Evolutionary conservation across 2,888 invertebrate species (phyloP), one percentile per base, ranked within the genome.

Genomic region (Prosopocoilus inquinatus): DNA sequence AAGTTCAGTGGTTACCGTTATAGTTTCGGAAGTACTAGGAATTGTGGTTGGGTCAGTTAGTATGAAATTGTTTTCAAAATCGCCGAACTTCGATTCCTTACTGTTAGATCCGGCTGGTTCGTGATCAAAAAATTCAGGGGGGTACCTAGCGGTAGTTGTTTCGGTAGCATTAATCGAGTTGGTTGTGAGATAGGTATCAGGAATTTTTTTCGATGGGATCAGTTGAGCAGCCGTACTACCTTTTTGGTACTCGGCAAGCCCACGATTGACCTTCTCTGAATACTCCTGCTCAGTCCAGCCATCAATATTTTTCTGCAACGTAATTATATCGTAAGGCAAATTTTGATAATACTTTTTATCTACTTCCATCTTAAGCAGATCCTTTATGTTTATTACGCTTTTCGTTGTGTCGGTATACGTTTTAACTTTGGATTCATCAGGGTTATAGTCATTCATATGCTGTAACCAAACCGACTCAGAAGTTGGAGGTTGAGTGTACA

Each of bases 201-300:
- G 91, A 62, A 92, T 91, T 73, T 87, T 84, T 72, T 91, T 92
- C 1, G 90, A 84, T 2, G 82, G 80, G 1, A 80, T 82, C 47
- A 86, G 81, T 61, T 83, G 64, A 1, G 65, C 58, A 47, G 78
- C 82, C 0, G 79, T 81, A 41, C 82, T 82, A 3, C 80, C 77
- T 64, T 52, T 50, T 13, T 38, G 50, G 16, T 55, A 36, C n/a
- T 11, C 36, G 13, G 13, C 11, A 35, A 32, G 34, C 12, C 32
- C 49, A 2, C 77, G 64, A 60, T 79, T 80, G 55, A 78, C 74
- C 58, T 76, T 75, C 53, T 81, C 81, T 0, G 86, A 83, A 72
- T 83, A 90, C 65, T 87, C 87, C 76, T 88, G 87, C 65, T 86
- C 87, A 0, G 91, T 92, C 92, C 92, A 92, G 60, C 88, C 87